Base-by-base conservation (phyloP, 2,113 vertebrate genomes). In the Nannobrachium achirus region DNA sequence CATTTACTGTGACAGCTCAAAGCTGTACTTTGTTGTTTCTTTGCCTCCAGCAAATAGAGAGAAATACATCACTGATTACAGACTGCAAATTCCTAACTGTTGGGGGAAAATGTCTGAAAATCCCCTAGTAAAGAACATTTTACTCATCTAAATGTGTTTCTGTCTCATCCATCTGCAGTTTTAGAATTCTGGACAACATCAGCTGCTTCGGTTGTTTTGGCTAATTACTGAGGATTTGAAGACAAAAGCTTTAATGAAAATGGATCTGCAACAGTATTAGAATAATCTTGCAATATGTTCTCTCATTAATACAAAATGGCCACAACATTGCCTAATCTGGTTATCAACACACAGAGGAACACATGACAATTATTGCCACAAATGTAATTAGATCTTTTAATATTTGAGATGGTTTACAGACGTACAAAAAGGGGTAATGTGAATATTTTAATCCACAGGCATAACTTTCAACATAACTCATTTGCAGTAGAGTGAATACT, bases 1-100 rank as follows among this genome's bases (percentile, higher is more conserved):
- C 16, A 20, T 56, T 61, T 49, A 57, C 53, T 63, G 61, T 53
- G 46, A 52, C 53, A 45, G 7, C 33, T 74, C 10, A 78, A 68
- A 62, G 48, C 16, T 40, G 2, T 53, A 56, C 10, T 11, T 56
- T 20, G 50, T 33, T 45, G 48, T 52, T 60, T 10, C 41, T 6
- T 5, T 56, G 8, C 58, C 63, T 65, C 41, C 38, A 61, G 59
- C 67, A 38, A 0, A 20, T 44, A 33, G 19, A 38, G 25, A 20
- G 60, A 33, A 13, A 38, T 14, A 19, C 4, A 49, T 7, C n/a
- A 25, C 4, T 4, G n/a, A 7, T 56, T 58, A 42, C 39, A 56
- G 20, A 56, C 53, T 38, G 53, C 6, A 39, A 38, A 56, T 20
- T 41, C 15, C 52, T 18, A 44, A 25, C 9, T 59, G 15, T 50